Conservation (phyloP, 2,113 vertebrate species). For the Poeciliopsis turrubarensis region DNA sequence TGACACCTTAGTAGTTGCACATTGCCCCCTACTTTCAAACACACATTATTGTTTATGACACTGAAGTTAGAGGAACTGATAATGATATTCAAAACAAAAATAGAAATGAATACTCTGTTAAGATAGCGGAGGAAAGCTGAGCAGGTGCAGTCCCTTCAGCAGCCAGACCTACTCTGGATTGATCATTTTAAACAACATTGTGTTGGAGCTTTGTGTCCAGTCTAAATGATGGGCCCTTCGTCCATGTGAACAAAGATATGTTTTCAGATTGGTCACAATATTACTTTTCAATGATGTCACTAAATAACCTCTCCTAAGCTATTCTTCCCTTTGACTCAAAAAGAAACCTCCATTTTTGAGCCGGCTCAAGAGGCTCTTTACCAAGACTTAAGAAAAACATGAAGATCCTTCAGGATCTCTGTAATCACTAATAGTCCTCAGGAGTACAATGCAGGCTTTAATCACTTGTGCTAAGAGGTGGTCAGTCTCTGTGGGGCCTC, state of each 20-base stretch:
- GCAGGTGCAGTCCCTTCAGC: conserved; percentile 60
- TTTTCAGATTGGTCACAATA: conserved; percentile 26
- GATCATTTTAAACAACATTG: conserved; percentile 36
- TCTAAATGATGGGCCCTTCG: conserved; percentile 55
- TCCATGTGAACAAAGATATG: conserved; percentile 35
- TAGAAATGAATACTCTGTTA: background rate
- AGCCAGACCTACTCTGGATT: conserved; percentile 11
- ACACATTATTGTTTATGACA: too few relatives aligned
- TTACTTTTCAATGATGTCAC: conserved; percentile 34
- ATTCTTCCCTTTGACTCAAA: conserved; percentile 22
- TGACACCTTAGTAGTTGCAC: background rate
- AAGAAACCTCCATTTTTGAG: conserved; percentile 32
- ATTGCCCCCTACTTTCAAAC: background rate
- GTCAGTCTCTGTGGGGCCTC: conserved; percentile 35
- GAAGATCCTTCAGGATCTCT: conserved; percentile 40
- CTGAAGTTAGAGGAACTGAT: background rate
- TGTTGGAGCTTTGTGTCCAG: conserved; percentile 66
- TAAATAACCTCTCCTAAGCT: conserved; percentile 28
- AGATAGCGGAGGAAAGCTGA: conserved; percentile 18
- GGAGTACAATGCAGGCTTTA: conserved; percentile 42
- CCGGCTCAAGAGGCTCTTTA: conserved; percentile 49
- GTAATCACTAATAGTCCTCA: conserved; percentile 25
- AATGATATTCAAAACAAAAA: background rate
- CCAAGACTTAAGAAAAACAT: conserved; percentile 45
- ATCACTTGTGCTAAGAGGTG: conserved; percentile 39